Evolutionary conservation across 2,113 vertebrate species (phyloP).

Genomic region (Salvelinus fontinalis): DNA sequence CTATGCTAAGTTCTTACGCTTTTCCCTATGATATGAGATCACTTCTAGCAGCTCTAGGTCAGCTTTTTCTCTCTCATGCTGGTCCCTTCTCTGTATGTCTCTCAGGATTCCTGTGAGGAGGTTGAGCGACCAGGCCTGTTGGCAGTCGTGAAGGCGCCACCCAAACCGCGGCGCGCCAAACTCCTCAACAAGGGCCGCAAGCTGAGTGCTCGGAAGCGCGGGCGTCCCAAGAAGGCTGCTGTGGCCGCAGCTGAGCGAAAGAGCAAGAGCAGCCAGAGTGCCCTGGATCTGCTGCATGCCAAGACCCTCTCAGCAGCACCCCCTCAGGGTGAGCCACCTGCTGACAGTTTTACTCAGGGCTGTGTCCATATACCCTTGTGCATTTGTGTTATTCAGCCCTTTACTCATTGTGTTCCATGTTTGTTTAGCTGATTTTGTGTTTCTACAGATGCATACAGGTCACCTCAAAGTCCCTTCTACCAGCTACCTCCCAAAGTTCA

Average conservation of each 20-base stretch:
- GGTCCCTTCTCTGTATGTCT: neutral
- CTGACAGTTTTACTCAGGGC: neutral
- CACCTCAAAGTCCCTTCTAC: slow-evolving; percentile 93
- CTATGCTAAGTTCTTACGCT: too few species aligned
- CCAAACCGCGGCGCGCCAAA: slow-evolving; percentile 86
- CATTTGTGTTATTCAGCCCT: neutral
- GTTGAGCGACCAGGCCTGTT: slow-evolving; percentile 81
- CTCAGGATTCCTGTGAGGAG: slow-evolving; percentile 88
- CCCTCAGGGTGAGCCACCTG: slow-evolving; percentile 82
- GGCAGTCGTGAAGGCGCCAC: slow-evolving; percentile 79
- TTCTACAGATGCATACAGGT: slow-evolving; percentile 85
- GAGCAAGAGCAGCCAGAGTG: slow-evolving; percentile 88
- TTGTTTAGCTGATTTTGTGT: neutral
- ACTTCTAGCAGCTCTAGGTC: slow-evolving; percentile 83
- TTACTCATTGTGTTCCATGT: neutral
- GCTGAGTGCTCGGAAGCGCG: slow-evolving; percentile 89
- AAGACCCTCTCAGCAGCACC: slow-evolving; percentile 89
- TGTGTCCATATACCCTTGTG: neutral
- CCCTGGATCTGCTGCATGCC: slow-evolving; percentile 88
- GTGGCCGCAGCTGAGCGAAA: slow-evolving; percentile 80
- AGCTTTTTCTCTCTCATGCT: neutral
- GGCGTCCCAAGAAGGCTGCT: slow-evolving; percentile 93
- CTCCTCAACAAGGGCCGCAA: slow-evolving; percentile 90
- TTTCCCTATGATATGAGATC: neutral
- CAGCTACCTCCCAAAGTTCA: slow-evolving; percentile 98